Conservation (phyloP, 2,113 vertebrate genomes). For the Heliornis fulica region DNA sequence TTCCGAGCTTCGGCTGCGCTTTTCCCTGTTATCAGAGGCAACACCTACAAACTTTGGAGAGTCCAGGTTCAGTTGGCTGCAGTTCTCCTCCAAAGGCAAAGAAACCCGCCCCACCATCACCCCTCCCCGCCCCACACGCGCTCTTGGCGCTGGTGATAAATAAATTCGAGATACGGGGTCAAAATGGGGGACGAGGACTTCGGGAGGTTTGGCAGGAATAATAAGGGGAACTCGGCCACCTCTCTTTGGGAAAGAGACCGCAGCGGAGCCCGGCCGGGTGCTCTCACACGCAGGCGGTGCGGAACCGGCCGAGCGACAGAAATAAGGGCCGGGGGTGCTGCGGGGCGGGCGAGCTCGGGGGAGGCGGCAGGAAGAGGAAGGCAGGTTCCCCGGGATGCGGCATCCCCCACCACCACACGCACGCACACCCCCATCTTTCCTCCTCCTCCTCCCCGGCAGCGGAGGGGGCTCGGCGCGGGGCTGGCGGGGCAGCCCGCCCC, state of each 20-base stretch:
- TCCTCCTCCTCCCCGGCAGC: not conserved
- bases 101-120: not conserved
- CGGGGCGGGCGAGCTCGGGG: not conserved
- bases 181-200: not conserved
- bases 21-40: not conserved
- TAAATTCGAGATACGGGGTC: not conserved
- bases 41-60: not conserved
- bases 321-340: not conserved
- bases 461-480: not conserved
- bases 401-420: too few species aligned
- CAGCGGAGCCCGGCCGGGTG: not conserved
- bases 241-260: not conserved
- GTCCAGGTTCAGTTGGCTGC: not conserved
- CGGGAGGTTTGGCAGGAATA: not conserved
- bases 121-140: not conserved
- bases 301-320: not conserved
- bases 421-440: not conserved
- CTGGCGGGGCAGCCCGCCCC: not conserved
- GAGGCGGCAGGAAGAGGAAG: not conserved
- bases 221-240: not conserved
- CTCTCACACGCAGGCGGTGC: not conserved
- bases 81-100: not conserved
- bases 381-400: not conserved
- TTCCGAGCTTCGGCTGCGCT: not conserved
- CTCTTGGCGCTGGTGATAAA: too few species aligned